Conservation (phyloP, 2,113 vertebrate genomes). For the Emydura subglobosa region DNA sequence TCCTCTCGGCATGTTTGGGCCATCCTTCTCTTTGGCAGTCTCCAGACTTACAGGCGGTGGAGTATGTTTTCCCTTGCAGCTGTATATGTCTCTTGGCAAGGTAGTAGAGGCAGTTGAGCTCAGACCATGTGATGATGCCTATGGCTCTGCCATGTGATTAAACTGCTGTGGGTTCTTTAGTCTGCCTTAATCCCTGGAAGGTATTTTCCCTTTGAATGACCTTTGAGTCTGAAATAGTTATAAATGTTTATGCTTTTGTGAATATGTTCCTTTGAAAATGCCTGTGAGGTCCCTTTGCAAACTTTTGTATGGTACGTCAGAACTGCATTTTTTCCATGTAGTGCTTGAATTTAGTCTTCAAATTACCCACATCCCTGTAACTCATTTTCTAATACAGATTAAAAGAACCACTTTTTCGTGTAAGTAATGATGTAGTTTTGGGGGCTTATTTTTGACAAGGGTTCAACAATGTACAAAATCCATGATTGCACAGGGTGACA, state of each 20-base stretch:
- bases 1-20: neutral
- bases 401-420: neutral
- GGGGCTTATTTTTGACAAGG: neutral
- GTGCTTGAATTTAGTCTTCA: slow-evolving; percentile 25
- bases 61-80: neutral
- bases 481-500: neutral
- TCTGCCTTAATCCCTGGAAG: slow-evolving; percentile 26
- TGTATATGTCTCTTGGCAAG: neutral
- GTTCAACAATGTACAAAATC: slow-evolving; percentile 27
- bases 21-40: neutral
- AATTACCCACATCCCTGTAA: slow-evolving; percentile 4
- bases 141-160: slow-evolving; percentile 8
- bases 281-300: slow-evolving; percentile 23
- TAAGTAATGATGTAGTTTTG: neutral
- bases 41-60: neutral
- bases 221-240: slow-evolving; percentile 53
- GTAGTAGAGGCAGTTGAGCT: neutral
- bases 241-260: slow-evolving; percentile 40
- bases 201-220: slow-evolving; percentile 42
- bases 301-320: slow-evolving; percentile 30
- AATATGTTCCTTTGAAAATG: slow-evolving; percentile 38
- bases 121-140: neutral
- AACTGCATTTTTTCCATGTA: slow-evolving; percentile 17
- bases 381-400: neutral
- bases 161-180: slow-evolving; percentile 30